Evolutionary conservation across 2,113 vertebrate species (phyloP).

Genomic region (Balaeniceps rex): DNA sequence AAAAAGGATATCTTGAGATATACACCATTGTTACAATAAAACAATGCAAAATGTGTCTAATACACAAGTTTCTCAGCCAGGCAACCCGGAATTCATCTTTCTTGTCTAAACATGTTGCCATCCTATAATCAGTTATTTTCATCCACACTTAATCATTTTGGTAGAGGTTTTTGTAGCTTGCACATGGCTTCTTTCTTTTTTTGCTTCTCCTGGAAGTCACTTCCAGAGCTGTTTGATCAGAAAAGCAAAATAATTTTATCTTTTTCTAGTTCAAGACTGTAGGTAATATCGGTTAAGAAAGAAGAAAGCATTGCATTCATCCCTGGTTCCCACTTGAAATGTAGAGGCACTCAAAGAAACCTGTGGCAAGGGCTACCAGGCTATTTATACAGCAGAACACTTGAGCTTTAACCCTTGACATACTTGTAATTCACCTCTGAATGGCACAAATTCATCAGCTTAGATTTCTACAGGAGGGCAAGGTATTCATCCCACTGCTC

Average conservation of each 20-base stretch:
- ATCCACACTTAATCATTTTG: background rate
- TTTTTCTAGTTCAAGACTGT: background rate
- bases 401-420: background rate
- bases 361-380: background rate
- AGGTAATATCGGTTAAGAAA: background rate
- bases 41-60: background rate
- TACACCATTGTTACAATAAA: background rate
- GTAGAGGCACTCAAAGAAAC: background rate
- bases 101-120: background rate
- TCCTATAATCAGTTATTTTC: background rate
- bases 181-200: background rate
- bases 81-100: background rate
- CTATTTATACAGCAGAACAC: background rate
- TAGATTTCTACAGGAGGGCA: background rate
- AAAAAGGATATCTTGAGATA: background rate
- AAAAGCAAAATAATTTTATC: background rate
- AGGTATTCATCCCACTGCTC: background rate
- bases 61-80: background rate
- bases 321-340: background rate
- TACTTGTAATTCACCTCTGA: background rate
- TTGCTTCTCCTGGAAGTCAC: background rate
- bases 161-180: background rate
- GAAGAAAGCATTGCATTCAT: background rate
- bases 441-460: fast-evolving
- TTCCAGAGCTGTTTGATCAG: background rate